A percentile compares a stretch with the other conserved stretches of the same genome.
These are phyloP conservation scores for Siphamia tubifer DNA, from an alignment of 2,113 vertebrate species.

Conservation along the genomic window DNA sequence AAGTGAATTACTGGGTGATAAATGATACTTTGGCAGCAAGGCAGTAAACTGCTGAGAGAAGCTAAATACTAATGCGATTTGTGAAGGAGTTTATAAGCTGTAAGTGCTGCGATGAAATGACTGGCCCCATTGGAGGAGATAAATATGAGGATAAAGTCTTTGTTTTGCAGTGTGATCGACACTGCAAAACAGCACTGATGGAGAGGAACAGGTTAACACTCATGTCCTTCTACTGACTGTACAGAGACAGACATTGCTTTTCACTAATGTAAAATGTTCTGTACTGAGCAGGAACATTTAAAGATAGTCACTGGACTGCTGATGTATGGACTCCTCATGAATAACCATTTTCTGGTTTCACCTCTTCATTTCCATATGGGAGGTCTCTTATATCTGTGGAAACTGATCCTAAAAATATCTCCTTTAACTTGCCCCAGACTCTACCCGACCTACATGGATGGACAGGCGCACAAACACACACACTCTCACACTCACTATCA, in stretches of 20 bases:
- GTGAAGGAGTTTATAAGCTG: conserved; percentile 77
- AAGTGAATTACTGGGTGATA: conserved; percentile 79
- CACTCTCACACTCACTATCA: conserved; percentile 54
- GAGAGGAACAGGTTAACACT: conserved; percentile 59
- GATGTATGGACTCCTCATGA: conserved; percentile 51
- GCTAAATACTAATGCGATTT: conserved; percentile 82
- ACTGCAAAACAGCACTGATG: too few relatives aligned
- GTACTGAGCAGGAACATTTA: conserved; percentile 19
- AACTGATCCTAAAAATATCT: conserved; percentile 71
- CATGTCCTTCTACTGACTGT: background rate
- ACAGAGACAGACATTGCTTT: conserved; percentile 1
- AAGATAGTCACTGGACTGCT: conserved; percentile 44
- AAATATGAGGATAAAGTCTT: conserved; percentile 67
- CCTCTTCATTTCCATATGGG: conserved; percentile 61
- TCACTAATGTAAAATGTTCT: background rate
- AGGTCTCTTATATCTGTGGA: conserved; percentile 55
- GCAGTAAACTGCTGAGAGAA: conserved; percentile 79
- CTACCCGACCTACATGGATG: conserved; percentile 41
- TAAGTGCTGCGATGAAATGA: conserved; percentile 84
- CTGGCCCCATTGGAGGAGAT: conserved; percentile 65
- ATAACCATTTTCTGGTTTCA: conserved; percentile 64
- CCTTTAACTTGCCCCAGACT: conserved; percentile 30
- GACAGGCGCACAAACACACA: conserved; percentile 25
- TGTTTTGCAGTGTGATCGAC: conserved; percentile 64
- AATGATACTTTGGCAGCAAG: conserved; percentile 76